Percentiles rank a stretch among this genome's conserved stretches.
Evolutionary conservation across 2,888 invertebrate genomes (phyloP).

Genomic region (Pomacea canaliculata): DNA sequence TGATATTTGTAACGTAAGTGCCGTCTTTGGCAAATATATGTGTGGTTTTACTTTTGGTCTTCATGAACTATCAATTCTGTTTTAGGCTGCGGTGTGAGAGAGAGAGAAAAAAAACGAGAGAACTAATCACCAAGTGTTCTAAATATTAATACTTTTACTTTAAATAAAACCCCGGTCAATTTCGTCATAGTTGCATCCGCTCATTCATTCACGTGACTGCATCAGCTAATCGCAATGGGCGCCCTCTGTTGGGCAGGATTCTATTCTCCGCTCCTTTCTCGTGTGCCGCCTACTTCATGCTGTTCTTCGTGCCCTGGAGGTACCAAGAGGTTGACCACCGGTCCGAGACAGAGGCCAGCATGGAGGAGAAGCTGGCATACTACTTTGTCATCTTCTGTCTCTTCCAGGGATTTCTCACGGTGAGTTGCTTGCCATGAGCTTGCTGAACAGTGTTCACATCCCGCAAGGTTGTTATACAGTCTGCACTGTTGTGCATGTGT

Average conservation of each 20-base stretch:
- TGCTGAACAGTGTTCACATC: too few relatives aligned
- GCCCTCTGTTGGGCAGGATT: slow-evolving; percentile 43
- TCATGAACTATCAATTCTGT: not conserved
- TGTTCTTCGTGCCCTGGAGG: slow-evolving; percentile 58
- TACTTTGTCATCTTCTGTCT: slow-evolving; percentile 58
- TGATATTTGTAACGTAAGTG: too few relatives aligned
- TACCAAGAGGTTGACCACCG: slow-evolving; percentile 3
- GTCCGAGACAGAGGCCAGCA: slow-evolving; percentile 41
- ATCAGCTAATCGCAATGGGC: too few relatives aligned
- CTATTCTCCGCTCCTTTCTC: slow-evolving; percentile 58
- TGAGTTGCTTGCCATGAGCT: slow-evolving; percentile 34
- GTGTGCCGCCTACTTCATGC: slow-evolving; percentile 53
- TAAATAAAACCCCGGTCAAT: too few relatives aligned
- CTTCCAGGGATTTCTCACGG: slow-evolving; percentile 57
- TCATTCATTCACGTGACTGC: too few relatives aligned
- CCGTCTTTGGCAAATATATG: not conserved
- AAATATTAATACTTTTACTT: too few relatives aligned
- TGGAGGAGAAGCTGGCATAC: slow-evolving; percentile 54
- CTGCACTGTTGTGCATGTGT: too few relatives aligned
- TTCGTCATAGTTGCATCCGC: too few relatives aligned
- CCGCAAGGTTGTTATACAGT: too few relatives aligned
- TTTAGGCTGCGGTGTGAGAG: too few relatives aligned
- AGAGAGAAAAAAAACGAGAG: too few relatives aligned
- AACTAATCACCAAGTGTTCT: too few relatives aligned
- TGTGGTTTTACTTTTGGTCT: not conserved